phyloP scores from a whole-genome alignment of 2,113 vertebrate genomes.

The Cebidichthys violaceus region DNA sequence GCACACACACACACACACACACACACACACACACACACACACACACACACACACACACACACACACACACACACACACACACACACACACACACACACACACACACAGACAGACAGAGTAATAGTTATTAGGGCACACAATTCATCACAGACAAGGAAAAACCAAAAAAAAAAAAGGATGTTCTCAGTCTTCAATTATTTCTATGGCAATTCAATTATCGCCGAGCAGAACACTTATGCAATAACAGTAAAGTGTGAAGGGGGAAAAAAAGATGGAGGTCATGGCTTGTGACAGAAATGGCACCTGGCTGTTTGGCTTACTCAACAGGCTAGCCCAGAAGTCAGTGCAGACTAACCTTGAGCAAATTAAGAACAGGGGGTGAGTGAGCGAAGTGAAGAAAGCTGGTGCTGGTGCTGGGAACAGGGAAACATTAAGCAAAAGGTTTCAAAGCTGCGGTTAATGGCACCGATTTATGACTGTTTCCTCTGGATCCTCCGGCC shows the following conservation, averaged over 20 bases:
- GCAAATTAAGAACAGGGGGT: slow-evolving; percentile 27
- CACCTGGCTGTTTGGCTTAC: slow-evolving; percentile 13
- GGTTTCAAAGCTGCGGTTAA: slow-evolving; percentile 60
- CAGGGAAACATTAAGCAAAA: slow-evolving; percentile 24
- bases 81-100: too few species aligned
- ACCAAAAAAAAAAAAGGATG: not conserved
- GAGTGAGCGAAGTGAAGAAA: slow-evolving; percentile 9
- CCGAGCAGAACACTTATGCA: slow-evolving; percentile 22
- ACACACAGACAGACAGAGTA: too few species aligned
- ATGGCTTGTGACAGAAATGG: slow-evolving; percentile 37
- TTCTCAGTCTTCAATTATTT: slow-evolving; percentile 1
- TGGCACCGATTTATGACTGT: slow-evolving; percentile 65
- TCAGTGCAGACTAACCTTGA: slow-evolving; percentile 39
- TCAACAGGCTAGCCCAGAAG: slow-evolving; percentile 30
- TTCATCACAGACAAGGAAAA: slow-evolving; percentile 3
- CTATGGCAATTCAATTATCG: slow-evolving; percentile 1
- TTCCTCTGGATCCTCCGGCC: slow-evolving; percentile 68
- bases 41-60: too few species aligned
- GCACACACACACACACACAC: too few species aligned
- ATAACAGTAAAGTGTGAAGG: slow-evolving; percentile 16
- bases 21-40: too few species aligned
- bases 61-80: not conserved
- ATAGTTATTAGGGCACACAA: not conserved
- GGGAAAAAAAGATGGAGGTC: slow-evolving; percentile 34
- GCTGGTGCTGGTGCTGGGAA: slow-evolving; percentile 34